A percentile compares a stretch with the other conserved stretches of the same genome.
Conservation (phyloP, 2,888 invertebrate genomes). For the Drosophila mayaguana region DNA sequence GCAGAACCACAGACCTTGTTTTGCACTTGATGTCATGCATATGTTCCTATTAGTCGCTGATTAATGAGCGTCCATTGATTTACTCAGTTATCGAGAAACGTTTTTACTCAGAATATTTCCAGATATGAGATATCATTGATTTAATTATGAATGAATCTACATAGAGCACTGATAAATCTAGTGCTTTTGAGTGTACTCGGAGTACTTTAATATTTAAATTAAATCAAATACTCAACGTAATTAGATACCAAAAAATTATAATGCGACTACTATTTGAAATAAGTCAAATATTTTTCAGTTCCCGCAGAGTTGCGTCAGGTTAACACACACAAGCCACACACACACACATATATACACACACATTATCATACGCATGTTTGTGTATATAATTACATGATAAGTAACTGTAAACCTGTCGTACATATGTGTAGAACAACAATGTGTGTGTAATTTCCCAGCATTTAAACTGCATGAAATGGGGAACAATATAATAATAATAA, state of each 20-base stretch:
- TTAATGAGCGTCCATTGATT: conserved; percentile 14
- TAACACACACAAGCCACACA: neutral
- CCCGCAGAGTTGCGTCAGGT: conserved; percentile 27
- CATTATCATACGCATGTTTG: neutral
- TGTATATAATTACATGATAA: conserved; percentile 43
- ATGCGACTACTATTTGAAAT: conserved; percentile 15
- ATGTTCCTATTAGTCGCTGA: conserved; percentile 6
- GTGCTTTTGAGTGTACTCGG: neutral
- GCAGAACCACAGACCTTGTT: conserved; percentile 30
- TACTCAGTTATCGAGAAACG: neutral
- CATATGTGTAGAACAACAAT: conserved; percentile 14
- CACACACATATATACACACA: neutral
- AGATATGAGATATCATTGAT: neutral
- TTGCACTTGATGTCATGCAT: conserved; percentile 2
- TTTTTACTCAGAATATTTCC: neutral
- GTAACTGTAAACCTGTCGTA: conserved; percentile 67
- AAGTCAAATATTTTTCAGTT: conserved; percentile 28
- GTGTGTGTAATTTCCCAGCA: conserved; percentile 59
- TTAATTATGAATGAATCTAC: neutral
- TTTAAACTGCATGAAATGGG: conserved; percentile 55
- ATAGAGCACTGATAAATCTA: neutral
- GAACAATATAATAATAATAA: conserved; percentile 36
- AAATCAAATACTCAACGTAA: neutral
- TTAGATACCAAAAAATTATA: conserved; percentile 1
- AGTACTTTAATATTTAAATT: conserved; percentile 6